Conservation (phyloP, 1,140 invertebrate genomes). For the Caenorhabditis brenneri region DNA sequence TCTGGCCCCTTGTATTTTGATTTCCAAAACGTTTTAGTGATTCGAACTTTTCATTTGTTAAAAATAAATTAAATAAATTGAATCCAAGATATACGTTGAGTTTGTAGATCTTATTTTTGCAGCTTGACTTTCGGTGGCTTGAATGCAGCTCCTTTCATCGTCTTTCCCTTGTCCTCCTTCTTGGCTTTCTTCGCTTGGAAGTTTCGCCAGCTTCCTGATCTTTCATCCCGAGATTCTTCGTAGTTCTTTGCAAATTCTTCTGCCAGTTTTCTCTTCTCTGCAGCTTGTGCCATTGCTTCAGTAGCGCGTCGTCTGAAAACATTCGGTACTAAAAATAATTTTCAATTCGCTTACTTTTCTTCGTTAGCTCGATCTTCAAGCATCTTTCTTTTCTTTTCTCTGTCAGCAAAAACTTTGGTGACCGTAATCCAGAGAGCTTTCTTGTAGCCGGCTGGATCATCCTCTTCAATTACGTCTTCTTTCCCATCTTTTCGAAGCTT, state of each 20-base stretch:
- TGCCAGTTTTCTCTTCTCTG: slow-evolving; percentile 68
- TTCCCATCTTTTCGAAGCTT: slow-evolving; percentile 92
- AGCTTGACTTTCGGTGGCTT: slow-evolving; percentile 59
- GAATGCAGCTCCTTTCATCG: slow-evolving; percentile 54
- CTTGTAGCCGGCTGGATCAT: slow-evolving; percentile 73
- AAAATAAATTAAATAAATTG: neutral
- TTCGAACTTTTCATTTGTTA: neutral
- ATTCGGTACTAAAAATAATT: neutral
- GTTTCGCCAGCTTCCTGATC: slow-evolving; percentile 59
- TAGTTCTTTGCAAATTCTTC: slow-evolving; percentile 71
- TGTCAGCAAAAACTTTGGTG: slow-evolving; percentile 69
- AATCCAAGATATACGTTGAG: neutral
- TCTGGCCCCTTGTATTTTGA: neutral
- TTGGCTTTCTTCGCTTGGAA: slow-evolving; percentile 57
- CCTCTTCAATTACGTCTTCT: slow-evolving; percentile 83
- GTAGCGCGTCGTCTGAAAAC: slow-evolving; percentile 61
- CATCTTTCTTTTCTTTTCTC: slow-evolving; percentile 66
- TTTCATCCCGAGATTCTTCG: slow-evolving; percentile 70
- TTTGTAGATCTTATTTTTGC: slow-evolving; percentile 34
- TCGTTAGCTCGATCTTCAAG: slow-evolving; percentile 69
- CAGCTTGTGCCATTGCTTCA: slow-evolving; percentile 60
- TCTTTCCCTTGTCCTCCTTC: slow-evolving; percentile 58
- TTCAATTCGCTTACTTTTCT: slow-evolving; percentile 51
- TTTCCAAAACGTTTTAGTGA: neutral
- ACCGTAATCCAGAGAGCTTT: slow-evolving; percentile 66